These are phyloP conservation scores for Cosmia trapezina DNA, from an alignment of 2,888 invertebrate genomes.

Conservation along the genomic window DNA sequence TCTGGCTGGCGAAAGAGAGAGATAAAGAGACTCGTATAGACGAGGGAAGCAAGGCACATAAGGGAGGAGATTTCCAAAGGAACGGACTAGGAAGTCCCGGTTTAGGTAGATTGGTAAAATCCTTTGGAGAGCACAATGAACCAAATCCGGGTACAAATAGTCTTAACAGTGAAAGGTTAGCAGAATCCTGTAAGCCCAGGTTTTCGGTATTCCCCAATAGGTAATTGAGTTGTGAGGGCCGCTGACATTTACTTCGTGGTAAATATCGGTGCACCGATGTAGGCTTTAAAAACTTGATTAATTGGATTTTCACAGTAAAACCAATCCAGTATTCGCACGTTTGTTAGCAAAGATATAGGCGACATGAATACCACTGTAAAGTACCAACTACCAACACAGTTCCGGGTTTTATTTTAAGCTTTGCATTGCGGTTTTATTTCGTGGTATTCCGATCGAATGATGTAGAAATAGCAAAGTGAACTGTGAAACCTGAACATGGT, in stretches of 20 bases:
- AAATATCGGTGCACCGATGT: not conserved
- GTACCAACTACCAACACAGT: conserved; percentile 27
- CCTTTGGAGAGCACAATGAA: not conserved
- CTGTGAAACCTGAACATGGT: conserved; percentile 49
- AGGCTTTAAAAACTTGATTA: conserved; percentile 30
- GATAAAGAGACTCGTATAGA: not conserved
- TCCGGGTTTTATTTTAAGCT: conserved; percentile 54
- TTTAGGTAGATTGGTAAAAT: not conserved
- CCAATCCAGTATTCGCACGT: conserved; percentile 42
- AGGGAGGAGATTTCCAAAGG: not conserved
- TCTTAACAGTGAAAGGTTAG: not conserved
- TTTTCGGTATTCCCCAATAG: not conserved
- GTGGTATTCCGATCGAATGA: conserved; percentile 46
- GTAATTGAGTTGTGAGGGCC: conserved; percentile 18
- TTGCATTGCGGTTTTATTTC: conserved; percentile 57
- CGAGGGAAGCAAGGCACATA: not conserved
- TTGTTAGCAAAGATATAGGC: conserved; percentile 32
- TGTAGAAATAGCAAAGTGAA: conserved; percentile 58
- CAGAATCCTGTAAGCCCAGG: not conserved
- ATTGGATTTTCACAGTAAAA: conserved; percentile 28
- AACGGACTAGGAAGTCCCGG: not conserved
- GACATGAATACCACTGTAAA: conserved; percentile 33
- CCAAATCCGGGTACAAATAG: not conserved
- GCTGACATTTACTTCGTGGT: not conserved
- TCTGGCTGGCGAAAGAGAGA: not conserved